Percentiles rank a stretch among this genome's conserved stretches.
Conservation (phyloP, 2,888 invertebrate species). For the Leucophenga maculata region DNA sequence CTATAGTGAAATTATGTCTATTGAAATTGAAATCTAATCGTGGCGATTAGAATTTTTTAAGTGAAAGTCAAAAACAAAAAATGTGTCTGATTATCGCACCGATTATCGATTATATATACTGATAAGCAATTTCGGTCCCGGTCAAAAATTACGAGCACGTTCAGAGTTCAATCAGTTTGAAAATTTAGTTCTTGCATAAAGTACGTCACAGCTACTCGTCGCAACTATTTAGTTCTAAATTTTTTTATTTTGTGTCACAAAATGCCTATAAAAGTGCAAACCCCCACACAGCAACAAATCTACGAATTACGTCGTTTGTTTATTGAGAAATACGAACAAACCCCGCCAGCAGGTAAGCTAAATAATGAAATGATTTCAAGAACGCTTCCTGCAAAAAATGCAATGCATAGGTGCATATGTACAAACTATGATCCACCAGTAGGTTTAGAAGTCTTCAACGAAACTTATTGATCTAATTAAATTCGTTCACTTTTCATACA, state of each 20-base stretch:
- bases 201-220: background rate
- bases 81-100: background rate
- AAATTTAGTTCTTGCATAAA: no score
- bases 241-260: conserved; percentile 18
- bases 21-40: conserved; percentile 15
- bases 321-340: conserved; percentile 61
- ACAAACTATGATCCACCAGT: no score
- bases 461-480: no score
- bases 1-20: background rate
- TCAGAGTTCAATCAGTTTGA: conserved; percentile 6
- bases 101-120: background rate
- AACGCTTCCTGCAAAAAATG: no score
- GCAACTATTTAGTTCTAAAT: background rate
- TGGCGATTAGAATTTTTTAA: background rate
- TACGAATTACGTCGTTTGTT: conserved; percentile 67
- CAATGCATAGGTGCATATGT: no score
- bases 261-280: conserved; percentile 58
- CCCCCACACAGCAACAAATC: conserved; percentile 60
- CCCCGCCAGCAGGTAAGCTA: conserved; percentile 59
- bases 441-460: no score
- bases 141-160: background rate
- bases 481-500: no score
- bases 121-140: conserved; percentile 1
- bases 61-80: conserved; percentile 14
- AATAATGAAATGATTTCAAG: no score